Evolutionary conservation across 2,888 invertebrate species (phyloP).

Genomic region (Eurytoma californica): DNA sequence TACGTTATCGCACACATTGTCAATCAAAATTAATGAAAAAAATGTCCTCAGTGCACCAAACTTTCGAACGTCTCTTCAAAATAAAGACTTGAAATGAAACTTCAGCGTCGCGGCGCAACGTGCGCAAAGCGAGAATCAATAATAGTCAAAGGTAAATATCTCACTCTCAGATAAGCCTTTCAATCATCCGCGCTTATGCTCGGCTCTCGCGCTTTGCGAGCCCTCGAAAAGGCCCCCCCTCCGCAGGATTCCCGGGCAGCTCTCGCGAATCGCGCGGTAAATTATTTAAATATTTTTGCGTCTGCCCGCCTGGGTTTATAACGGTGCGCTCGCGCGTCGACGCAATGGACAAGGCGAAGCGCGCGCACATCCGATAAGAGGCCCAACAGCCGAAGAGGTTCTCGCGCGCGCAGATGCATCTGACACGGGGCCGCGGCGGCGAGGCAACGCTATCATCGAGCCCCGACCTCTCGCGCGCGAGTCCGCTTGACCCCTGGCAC

Average conservation of each 20-base stretch:
- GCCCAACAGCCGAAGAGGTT: constrained; percentile 15
- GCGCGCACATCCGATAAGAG: constrained; percentile 59
- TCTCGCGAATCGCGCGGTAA: constrained; percentile 41
- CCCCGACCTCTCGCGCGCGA: constrained; percentile 56
- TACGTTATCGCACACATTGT: too few relatives aligned
- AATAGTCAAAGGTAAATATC: constrained; percentile 1
- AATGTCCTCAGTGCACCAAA: too few relatives aligned
- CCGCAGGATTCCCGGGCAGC: neutral
- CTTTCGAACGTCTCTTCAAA: too few relatives aligned
- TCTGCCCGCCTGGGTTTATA: constrained; percentile 3
- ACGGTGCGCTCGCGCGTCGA: constrained; percentile 24
- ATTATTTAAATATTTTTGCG: constrained; percentile 50
- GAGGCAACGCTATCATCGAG: constrained; percentile 58
- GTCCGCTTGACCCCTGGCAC: constrained; percentile 57
- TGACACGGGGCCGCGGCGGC: constrained; percentile 45
- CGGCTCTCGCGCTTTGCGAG: neutral
- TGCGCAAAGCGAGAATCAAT: constrained; percentile 17
- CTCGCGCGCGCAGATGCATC: constrained; percentile 50
- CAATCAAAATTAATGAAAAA: too few relatives aligned
- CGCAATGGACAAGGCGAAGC: constrained; percentile 49
- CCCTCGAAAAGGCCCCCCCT: neutral
- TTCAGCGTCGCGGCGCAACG: too few relatives aligned
- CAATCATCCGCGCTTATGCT: constrained; percentile 50
- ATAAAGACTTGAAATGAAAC: too few relatives aligned
- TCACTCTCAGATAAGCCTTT: constrained; percentile 23